These are phyloP conservation scores for Prolemur simus DNA, from an alignment of 2,113 vertebrate species.

Conservation along the genomic window DNA sequence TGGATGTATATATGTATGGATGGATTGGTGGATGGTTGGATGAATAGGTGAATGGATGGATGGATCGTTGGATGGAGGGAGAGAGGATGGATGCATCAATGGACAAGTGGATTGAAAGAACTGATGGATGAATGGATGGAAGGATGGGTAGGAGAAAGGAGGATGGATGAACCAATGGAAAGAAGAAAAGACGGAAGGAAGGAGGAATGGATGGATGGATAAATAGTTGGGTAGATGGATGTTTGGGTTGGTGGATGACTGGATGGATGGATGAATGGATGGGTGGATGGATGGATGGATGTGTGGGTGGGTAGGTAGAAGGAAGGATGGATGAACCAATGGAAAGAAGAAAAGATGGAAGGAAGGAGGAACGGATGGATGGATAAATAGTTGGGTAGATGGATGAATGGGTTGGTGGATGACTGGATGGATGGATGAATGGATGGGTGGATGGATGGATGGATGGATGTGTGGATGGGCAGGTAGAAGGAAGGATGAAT, in stretches of 20 bases:
- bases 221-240: too few relatives aligned
- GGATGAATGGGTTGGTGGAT: not conserved
- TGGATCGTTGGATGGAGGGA: not conserved
- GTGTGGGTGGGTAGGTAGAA: too few relatives aligned
- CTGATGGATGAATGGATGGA: too few relatives aligned
- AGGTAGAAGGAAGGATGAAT: rapidly evolving
- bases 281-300: too few relatives aligned
- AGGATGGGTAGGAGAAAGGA: rapidly evolving
- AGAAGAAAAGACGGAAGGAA: not conserved
- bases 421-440: not conserved
- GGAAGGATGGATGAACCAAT: too few relatives aligned
- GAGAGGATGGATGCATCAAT: too few relatives aligned
- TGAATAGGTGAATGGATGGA: too few relatives aligned
- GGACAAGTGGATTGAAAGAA: too few relatives aligned
- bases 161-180: too few relatives aligned
- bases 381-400: not conserved
- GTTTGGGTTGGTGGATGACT: not conserved
- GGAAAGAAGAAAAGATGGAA: too few relatives aligned
- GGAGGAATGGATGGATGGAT: not conserved
- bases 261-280: not conserved
- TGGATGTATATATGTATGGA: not conserved
- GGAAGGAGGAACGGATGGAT: too few relatives aligned
- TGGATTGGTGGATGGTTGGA: not conserved
- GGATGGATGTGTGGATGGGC: rapidly evolving
- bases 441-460: too few relatives aligned